phyloP scores from a whole-genome alignment of 2,113 vertebrate species.

The Campylomormyrus numenius region DNA sequence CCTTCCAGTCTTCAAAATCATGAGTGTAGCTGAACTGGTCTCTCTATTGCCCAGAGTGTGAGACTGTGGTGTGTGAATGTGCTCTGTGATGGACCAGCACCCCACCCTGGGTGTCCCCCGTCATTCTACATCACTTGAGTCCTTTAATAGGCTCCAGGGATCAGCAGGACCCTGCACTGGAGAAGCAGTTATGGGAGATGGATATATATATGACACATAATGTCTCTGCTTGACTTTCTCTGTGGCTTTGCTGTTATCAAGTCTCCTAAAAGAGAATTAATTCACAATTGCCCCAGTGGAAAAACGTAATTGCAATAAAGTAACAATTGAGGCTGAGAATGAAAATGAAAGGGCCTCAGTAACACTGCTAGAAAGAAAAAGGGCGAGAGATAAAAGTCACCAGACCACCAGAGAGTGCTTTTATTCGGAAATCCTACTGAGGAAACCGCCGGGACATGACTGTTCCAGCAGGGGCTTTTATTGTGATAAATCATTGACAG shows the following conservation, averaged over 20 bases:
- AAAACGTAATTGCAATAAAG: constrained; percentile 41
- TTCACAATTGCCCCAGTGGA: constrained; percentile 45
- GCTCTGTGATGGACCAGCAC: background rate
- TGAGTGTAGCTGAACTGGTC: background rate
- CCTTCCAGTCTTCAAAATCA: background rate
- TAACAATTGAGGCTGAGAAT: constrained; percentile 47
- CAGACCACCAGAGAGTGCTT: constrained; percentile 26
- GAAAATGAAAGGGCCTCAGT: constrained; percentile 48
- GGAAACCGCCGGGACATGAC: constrained; percentile 39
- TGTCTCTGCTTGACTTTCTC: background rate
- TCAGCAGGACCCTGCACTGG: background rate
- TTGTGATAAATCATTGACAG: constrained; percentile 43
- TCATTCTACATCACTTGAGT: background rate
- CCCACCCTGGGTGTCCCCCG: background rate
- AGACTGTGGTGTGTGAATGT: background rate
- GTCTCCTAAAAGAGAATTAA: constrained; percentile 42
- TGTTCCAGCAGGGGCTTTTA: constrained; percentile 36
- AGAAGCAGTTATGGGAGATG: background rate
- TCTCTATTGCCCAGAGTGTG: background rate
- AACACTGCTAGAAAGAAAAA: constrained; percentile 9
- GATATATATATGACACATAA: background rate
- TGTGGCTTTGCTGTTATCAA: constrained; percentile 36
- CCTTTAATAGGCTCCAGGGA: background rate
- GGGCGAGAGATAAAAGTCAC: constrained; percentile 31
- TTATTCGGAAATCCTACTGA: constrained; percentile 44